phyloP scores from a whole-genome alignment of 2,797 vertebrate genomes.

The Enteromius thamalakanensis region DNA sequence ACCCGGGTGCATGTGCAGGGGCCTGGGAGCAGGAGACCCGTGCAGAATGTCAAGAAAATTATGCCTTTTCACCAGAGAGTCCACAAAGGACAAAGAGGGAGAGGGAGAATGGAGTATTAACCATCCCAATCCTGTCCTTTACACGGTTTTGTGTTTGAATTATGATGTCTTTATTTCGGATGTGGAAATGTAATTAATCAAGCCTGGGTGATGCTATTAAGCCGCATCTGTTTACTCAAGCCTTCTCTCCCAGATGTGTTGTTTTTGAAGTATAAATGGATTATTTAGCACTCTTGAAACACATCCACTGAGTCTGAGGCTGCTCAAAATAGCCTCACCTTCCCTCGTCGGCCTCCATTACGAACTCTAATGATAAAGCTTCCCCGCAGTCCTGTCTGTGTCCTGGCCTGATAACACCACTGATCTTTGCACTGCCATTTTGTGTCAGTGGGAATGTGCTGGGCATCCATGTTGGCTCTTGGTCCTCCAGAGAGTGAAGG shows the following conservation, averaged over 20 bases:
- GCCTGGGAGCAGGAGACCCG: slow-evolving; percentile 67
- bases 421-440: slow-evolving; percentile 65
- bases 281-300: slow-evolving; percentile 52
- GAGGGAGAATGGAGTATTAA: slow-evolving; percentile 40
- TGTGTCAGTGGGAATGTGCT: slow-evolving; percentile 59
- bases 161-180: background rate
- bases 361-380: slow-evolving; percentile 40
- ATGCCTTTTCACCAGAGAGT: slow-evolving; percentile 53
- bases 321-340: slow-evolving; percentile 42
- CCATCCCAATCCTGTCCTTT: slow-evolving; percentile 33
- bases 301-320: slow-evolving; percentile 32
- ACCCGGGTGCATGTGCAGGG: slow-evolving; percentile 76
- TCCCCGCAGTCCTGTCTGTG: slow-evolving; percentile 53
- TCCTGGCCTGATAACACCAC: slow-evolving; percentile 58
- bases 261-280: slow-evolving; percentile 53
- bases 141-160: background rate
- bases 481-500: slow-evolving; percentile 52
- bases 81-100: slow-evolving; percentile 16
- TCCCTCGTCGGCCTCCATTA: slow-evolving; percentile 35
- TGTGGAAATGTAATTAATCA: slow-evolving; percentile 36
- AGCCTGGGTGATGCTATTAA: slow-evolving; percentile 8
- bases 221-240: slow-evolving; percentile 5
- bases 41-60: slow-evolving; percentile 64
- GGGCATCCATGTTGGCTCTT: slow-evolving; percentile 63
- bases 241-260: slow-evolving; percentile 35